Base-by-base conservation (phyloP, 92 coral and sea anemone species). In the Chrysogorgia sp. region DNA sequence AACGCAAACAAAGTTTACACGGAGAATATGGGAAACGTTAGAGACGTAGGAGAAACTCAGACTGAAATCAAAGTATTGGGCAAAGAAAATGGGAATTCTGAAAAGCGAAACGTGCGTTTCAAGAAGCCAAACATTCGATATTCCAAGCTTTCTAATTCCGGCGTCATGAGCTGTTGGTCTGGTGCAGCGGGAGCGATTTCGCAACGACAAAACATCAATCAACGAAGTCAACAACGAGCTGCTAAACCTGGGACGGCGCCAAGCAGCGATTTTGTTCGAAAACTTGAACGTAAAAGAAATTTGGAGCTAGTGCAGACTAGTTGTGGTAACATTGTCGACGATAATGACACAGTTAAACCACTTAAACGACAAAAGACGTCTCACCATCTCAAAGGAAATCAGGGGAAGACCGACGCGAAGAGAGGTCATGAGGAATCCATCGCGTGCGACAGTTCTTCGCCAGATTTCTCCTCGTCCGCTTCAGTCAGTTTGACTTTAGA, bases 331-430 rank as follows among this genome's bases (percentile, higher is more conserved):
- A 6, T 4, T 17, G 21, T 23, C 9, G 21, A 20, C 26, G 59
- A 23, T 17, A 5, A 6, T 17, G 17, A 17, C 59, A 52, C 21
- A 17, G 5, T 17, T 57, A 57, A 57, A 57, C 63, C 21, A 17
- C 21, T 17, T 57, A 57, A 57, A 57, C 63, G 63, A 57, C 31
- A 57, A 57, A 57, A 23, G 26, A 52, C 6, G 59, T 17, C 26
- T 23, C 17, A 52, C 26, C 3, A 52, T 5, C 7, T 23, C 9
- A 37, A 37, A 37, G 43, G 43, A 37, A 47, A 47, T n/a, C n/a
- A n/a, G n/a, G n/a, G n/a, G n/a, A 15, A 15, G 15, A 15, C n/a
- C 14, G 10, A 7, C n/a, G 15, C 7, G 53, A 47, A 47, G 53
- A 7, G n/a, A 47, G 2, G 15, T 6, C 53, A 47, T n/a, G 2